These are phyloP conservation scores for Dreissena rostriformis DNA, from an alignment of 1,140 invertebrate species.

Conservation along the genomic window DNA sequence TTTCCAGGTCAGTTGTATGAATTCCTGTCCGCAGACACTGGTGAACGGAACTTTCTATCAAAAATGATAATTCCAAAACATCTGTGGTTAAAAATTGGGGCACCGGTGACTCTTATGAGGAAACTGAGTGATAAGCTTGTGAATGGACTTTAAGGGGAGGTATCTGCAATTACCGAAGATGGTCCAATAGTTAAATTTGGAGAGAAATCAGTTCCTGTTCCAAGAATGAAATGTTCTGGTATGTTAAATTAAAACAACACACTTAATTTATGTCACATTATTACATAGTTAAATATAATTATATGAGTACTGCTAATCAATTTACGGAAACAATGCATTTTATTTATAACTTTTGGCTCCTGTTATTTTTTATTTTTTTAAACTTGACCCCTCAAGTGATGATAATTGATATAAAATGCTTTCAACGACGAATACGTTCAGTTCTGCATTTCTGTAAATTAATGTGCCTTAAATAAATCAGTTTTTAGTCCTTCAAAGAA, in stretches of 20 bases:
- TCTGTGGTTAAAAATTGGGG: constrained; percentile 25
- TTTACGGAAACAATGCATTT: too few relatives aligned
- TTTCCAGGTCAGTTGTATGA: constrained; percentile 15
- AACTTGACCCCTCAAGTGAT: too few relatives aligned
- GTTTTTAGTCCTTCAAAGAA: constrained; percentile 12
- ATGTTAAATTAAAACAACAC: too few relatives aligned
- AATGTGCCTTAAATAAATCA: constrained; percentile 1
- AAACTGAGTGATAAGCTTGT: constrained; percentile 31
- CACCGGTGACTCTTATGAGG: constrained; percentile 10
- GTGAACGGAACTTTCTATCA: constrained; percentile 5
- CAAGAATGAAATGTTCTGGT: constrained; percentile 5
- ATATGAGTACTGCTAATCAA: too few relatives aligned
- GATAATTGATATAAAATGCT: too few relatives aligned
- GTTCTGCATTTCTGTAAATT: too few relatives aligned
- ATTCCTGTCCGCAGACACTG: constrained; percentile 16
- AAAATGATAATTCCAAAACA: neutral
- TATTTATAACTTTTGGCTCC: too few relatives aligned
- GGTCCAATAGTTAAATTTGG: neutral
- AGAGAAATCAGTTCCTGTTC: neutral
- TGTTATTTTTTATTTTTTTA: too few relatives aligned
- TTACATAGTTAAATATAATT: too few relatives aligned
- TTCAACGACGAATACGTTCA: too few relatives aligned
- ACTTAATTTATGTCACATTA: too few relatives aligned
- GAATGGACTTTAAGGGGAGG: constrained; percentile 28
- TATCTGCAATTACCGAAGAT: constrained; percentile 12